These are phyloP conservation scores for Drosophila suzukii DNA, from an alignment of 1,140 invertebrate genomes.

Conservation along the genomic window DNA sequence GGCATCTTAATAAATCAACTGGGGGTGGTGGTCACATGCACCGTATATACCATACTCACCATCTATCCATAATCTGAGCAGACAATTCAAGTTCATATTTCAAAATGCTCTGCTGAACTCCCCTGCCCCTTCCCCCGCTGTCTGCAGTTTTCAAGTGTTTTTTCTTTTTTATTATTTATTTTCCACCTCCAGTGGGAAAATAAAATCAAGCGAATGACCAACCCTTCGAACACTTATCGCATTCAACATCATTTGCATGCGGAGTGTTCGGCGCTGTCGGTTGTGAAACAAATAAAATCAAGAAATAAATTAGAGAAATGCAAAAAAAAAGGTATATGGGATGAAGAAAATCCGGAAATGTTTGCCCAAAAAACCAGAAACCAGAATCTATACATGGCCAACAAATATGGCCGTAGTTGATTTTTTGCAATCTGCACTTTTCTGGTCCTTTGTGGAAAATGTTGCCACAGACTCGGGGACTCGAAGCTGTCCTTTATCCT, in stretches of 20 bases:
- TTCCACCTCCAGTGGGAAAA: not conserved
- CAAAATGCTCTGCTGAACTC: slow-evolving; percentile 37
- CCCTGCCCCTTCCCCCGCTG: slow-evolving; percentile 24
- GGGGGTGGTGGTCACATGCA: not conserved
- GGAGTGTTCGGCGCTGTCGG: slow-evolving; percentile 36
- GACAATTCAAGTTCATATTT: slow-evolving; percentile 82
- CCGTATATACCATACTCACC: not conserved
- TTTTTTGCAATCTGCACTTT: slow-evolving; percentile 82
- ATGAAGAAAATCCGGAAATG: slow-evolving; percentile 47
- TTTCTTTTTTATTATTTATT: slow-evolving; percentile 8
- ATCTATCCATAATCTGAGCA: slow-evolving; percentile 59
- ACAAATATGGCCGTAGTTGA: slow-evolving; percentile 59
- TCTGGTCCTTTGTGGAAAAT: slow-evolving; percentile 78
- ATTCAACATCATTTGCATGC: slow-evolving; percentile 81
- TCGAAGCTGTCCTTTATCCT: slow-evolving; percentile 22
- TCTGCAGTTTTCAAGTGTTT: slow-evolving; percentile 75
- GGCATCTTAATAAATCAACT: slow-evolving; percentile 70
- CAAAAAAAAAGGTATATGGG: slow-evolving; percentile 25
- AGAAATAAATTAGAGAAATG: slow-evolving; percentile 82
- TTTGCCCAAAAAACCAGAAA: slow-evolving; percentile 44
- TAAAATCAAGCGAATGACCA: slow-evolving; percentile 20
- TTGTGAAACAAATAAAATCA: slow-evolving; percentile 77
- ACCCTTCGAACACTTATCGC: slow-evolving; percentile 80
- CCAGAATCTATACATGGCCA: slow-evolving; percentile 13
- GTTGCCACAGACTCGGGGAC: slow-evolving; percentile 64